Percentiles rank a stretch among this genome's conserved stretches.
Evolutionary conservation across 2,113 vertebrate species (phyloP).

Genomic region (Cebus imitator): DNA sequence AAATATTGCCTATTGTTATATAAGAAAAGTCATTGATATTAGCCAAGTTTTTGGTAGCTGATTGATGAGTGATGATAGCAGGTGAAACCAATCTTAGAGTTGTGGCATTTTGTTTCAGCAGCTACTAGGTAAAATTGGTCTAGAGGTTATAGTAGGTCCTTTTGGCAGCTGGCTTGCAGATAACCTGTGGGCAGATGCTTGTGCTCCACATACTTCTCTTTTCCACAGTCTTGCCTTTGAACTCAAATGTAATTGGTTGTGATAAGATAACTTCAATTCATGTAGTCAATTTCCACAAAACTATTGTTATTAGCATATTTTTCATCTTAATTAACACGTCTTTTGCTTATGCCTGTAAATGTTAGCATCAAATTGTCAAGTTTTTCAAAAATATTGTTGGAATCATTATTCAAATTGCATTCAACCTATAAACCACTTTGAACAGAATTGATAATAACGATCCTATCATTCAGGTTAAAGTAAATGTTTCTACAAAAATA

Average conservation of each 20-base stretch:
- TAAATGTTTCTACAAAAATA: not conserved
- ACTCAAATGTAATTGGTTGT: not conserved
- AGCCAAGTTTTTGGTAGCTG: not conserved
- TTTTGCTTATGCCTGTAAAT: not conserved
- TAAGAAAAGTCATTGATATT: not conserved
- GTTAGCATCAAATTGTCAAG: not conserved
- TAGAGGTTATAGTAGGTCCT: not conserved
- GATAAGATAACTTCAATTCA: not conserved
- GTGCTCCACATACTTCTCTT: not conserved
- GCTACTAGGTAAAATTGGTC: not conserved
- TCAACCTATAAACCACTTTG: not conserved
- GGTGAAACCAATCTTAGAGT: not conserved
- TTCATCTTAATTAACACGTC: not conserved
- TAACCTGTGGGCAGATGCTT: not conserved
- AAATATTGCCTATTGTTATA: not conserved
- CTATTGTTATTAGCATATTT: not conserved
- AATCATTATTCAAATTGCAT: not conserved
- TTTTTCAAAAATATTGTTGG: not conserved
- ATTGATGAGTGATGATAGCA: not conserved
- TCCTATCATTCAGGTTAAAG: not conserved
- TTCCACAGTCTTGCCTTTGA: not conserved
- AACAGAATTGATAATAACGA: not conserved
- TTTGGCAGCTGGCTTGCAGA: not conserved
- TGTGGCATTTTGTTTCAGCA: not conserved
- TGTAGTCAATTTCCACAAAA: not conserved